These are phyloP conservation scores for Poeciliopsis paucimaculata DNA, from an alignment of 2,797 vertebrate genomes.

Conservation along the genomic window DNA sequence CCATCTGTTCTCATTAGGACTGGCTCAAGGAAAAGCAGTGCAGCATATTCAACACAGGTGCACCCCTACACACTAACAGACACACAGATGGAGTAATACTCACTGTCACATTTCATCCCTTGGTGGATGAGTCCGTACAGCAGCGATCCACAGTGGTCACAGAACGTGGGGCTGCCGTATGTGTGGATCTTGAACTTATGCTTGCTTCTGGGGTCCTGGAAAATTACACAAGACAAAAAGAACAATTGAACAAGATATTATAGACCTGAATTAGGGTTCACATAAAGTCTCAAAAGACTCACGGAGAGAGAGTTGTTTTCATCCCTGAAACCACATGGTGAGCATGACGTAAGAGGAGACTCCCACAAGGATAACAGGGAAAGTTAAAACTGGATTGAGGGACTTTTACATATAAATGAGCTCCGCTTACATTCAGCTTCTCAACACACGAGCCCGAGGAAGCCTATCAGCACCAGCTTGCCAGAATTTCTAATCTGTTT, in stretches of 20 bases:
- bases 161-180: conserved; percentile 96
- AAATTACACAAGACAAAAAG: conserved; percentile 1
- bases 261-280: neutral
- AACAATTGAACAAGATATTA: neutral
- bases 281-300: neutral
- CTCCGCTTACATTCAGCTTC: neutral
- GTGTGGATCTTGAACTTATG: conserved; percentile 99
- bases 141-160: conserved; percentile 96
- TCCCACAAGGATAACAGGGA: neutral
- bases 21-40: conserved; percentile 39
- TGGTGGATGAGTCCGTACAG: conserved; percentile 97
- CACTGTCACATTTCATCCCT: conserved; percentile 99
- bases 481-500: conserved; percentile 4
- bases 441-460: neutral
- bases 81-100: conserved; percentile 67
- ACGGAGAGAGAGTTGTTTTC: neutral
- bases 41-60: conserved; percentile 38
- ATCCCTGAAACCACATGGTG: neutral
- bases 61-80: conserved; percentile 13
- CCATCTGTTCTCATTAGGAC: conserved; percentile 73
- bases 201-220: conserved; percentile 96
- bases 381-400: conserved; percentile 1
- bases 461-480: neutral
- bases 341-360: neutral
- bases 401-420: conserved; percentile 9